Evolutionary conservation across 2,113 vertebrate genomes (phyloP).

Genomic region (Pholis gunnellus): DNA sequence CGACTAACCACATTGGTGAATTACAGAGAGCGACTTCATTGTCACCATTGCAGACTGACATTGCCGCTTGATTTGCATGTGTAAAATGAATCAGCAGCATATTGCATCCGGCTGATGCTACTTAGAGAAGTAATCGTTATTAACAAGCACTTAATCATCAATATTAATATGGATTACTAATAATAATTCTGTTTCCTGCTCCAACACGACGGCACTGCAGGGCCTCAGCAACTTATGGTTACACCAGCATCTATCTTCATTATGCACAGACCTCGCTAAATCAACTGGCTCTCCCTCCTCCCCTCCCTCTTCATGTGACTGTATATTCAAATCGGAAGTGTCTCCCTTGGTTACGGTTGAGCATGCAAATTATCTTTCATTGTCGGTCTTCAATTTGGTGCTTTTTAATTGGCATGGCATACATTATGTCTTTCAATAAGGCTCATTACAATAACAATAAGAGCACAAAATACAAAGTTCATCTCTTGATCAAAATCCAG

Average conservation of each 20-base stretch:
- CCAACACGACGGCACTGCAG: conserved; percentile 40
- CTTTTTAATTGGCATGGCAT: conserved; percentile 28
- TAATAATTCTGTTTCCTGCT: conserved; percentile 70
- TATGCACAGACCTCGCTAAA: conserved; percentile 49
- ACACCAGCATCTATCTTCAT: conserved; percentile 74
- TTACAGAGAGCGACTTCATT: conserved; percentile 4
- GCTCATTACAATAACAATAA: neutral
- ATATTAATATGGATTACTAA: conserved; percentile 81
- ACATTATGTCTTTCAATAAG: conserved; percentile 25
- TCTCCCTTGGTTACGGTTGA: conserved; percentile 39
- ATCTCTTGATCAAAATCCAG: neutral
- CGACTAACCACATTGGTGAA: neutral
- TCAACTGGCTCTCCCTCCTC: conserved; percentile 9
- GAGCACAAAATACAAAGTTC: neutral
- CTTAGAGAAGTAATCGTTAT: conserved; percentile 80
- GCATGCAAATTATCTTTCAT: conserved; percentile 48
- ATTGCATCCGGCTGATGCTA: conserved; percentile 74
- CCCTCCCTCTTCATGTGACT: neutral
- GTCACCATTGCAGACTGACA: conserved; percentile 27
- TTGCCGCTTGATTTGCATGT: conserved; percentile 67
- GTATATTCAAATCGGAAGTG: conserved; percentile 29
- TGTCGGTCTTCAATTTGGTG: conserved; percentile 13
- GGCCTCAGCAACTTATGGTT: conserved; percentile 54
- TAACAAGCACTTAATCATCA: conserved; percentile 78
- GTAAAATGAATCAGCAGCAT: conserved; percentile 64